phyloP scores from a whole-genome alignment of 2,797 vertebrate species.

The Simalia tracyae region DNA sequence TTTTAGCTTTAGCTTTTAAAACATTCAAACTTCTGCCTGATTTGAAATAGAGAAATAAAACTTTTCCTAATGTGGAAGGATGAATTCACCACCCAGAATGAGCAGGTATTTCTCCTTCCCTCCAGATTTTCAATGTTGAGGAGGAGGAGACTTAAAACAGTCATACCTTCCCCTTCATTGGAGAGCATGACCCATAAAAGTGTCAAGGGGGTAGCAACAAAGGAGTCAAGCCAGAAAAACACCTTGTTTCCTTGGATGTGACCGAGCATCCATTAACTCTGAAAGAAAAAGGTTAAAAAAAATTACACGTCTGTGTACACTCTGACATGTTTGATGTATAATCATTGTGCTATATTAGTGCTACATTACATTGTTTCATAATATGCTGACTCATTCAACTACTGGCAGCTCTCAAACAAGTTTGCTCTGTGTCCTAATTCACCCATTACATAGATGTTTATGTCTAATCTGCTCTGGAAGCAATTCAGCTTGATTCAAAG shows the following conservation, averaged over 20 bases:
- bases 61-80: background rate
- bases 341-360: background rate
- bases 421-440: conserved; percentile 56
- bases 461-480: conserved; percentile 21
- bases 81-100: background rate
- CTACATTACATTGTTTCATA: background rate
- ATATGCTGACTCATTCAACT: conserved; percentile 6
- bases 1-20: background rate
- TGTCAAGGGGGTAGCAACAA: background rate
- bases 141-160: background rate
- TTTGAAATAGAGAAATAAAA: background rate
- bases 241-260: conserved; percentile 4
- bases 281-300: conserved; percentile 18
- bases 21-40: background rate
- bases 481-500: conserved; percentile 44
- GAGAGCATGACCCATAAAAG: background rate
- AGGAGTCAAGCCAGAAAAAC: background rate
- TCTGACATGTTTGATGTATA: background rate
- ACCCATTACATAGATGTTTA: conserved; percentile 31
- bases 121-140: background rate
- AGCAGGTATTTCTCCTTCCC: background rate
- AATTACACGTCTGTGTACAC: background rate
- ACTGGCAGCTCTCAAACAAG: conserved; percentile 50
- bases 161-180: background rate
- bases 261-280: background rate